Evolutionary conservation across 2,113 vertebrate species (phyloP), one percentile per base, ranked within the genome.

Genomic region (Pterocles burchelli): DNA sequence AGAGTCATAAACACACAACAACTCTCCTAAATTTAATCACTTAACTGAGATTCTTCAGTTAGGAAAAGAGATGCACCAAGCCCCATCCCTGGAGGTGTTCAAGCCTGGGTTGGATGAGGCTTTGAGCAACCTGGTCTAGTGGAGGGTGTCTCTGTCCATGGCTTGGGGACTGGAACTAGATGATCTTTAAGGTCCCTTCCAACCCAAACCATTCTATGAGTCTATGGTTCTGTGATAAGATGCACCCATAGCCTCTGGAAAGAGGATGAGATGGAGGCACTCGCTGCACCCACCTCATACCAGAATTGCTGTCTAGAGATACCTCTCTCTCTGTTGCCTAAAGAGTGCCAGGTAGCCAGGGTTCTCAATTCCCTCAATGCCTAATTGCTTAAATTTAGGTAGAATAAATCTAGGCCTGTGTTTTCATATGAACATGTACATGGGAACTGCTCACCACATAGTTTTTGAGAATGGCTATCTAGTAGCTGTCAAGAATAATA

Each of bases 271-370:
- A 51, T 6, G 14, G 10, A 89, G 20, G 16, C 34, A 84, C 4
- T 31, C 21, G 3, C 24, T 14, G 22, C 5, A 48, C 0, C 3
- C 29, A 33, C 6, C n/a, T 49, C 36, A 72, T 29, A 20, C 13
- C n/a, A 43, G 29, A 67, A 28, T 13, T 2, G 0, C 20, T 36
- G 29, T 81, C 55, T 45, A 51, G 31, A 74, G 19, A 62, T 13
- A 22, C 9, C 3, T 46, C 41, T 67, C 10, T 66, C 34, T 66
- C 19, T 31, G 46, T 13, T 46, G 26, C 45, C 17, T 36, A 12
- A 15, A 58, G 21, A 48, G 10, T 82, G 58, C 19, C 1, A 2
- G 31, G 22, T 33, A 85, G 65, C 2, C 41, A 45, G 17, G 6
- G 4, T 43, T 94, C 33, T 74, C 63, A 66, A 15, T 15, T 82